Conservation (phyloP, 2,797 vertebrate genomes). For the Siniperca obscura region DNA sequence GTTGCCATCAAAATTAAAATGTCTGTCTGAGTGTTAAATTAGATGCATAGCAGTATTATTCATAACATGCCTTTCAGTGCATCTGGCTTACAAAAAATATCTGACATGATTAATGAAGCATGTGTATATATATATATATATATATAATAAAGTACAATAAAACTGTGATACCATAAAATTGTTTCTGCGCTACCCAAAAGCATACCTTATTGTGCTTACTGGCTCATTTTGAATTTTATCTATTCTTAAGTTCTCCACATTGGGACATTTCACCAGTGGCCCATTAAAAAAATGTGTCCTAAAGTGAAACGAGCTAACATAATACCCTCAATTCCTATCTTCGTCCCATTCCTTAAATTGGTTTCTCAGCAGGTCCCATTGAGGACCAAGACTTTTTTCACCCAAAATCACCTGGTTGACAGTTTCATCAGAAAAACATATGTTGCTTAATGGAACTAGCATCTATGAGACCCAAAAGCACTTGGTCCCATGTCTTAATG, state of each 20-base stretch:
- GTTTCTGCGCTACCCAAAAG: background rate
- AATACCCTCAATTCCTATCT: slow-evolving; percentile 20
- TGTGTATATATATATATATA: too few species aligned
- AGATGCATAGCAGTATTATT: background rate
- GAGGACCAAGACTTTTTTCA: slow-evolving; percentile 34
- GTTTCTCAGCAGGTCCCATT: slow-evolving; percentile 50
- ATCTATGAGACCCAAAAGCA: slow-evolving; percentile 11
- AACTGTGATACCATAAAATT: background rate
- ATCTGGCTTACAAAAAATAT: background rate
- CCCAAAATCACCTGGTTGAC: slow-evolving; percentile 39
- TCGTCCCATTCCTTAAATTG: slow-evolving; percentile 39
- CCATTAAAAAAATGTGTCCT: slow-evolving; percentile 23
- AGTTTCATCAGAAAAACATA: slow-evolving; percentile 54
- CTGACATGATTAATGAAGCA: background rate
- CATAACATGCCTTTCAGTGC: background rate
- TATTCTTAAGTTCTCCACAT: slow-evolving; percentile 8
- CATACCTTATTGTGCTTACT: background rate
- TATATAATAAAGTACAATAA: background rate
- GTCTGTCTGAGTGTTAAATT: background rate
- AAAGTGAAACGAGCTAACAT: slow-evolving; percentile 29
- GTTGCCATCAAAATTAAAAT: background rate
- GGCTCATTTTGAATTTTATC: slow-evolving; percentile 14
- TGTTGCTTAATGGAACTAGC: slow-evolving; percentile 31
- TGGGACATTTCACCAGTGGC: slow-evolving; percentile 25
- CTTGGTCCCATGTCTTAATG: slow-evolving; percentile 16